A percentile compares a stretch with the other conserved stretches of the same genome.
These are phyloP conservation scores for Drosophila diplacantha DNA, from an alignment of 2,888 invertebrate species.

Conservation along the genomic window DNA sequence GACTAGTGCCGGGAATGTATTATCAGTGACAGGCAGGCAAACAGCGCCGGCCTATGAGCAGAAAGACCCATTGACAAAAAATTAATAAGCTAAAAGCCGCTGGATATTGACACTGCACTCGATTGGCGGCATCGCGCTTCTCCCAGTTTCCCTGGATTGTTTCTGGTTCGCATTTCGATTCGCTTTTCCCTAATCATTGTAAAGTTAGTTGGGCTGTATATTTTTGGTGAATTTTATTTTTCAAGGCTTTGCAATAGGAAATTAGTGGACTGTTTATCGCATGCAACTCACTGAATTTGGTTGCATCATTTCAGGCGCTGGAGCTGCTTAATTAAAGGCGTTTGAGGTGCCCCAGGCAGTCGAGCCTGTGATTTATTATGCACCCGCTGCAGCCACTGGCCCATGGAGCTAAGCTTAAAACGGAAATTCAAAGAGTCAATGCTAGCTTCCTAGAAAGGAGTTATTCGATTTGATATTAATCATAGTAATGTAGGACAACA, in stretches of 20 bases:
- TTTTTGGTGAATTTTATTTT: slow-evolving; percentile 8
- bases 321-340: slow-evolving; percentile 48
- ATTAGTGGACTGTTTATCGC: slow-evolving; percentile 64
- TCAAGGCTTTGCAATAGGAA: slow-evolving; percentile 9
- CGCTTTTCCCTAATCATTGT: slow-evolving; percentile 40
- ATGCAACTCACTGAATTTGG: slow-evolving; percentile 60
- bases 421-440: background rate
- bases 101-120: slow-evolving; percentile 70
- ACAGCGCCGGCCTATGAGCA: slow-evolving; percentile 14
- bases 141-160: slow-evolving; percentile 10
- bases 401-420: slow-evolving; percentile 6
- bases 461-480: background rate
- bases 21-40: slow-evolving; percentile 67
- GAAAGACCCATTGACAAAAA: slow-evolving; percentile 59
- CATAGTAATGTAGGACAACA: background rate
- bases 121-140: slow-evolving; percentile 33
- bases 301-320: slow-evolving; percentile 54
- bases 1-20: slow-evolving; percentile 53
- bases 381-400: slow-evolving; percentile 28
- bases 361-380: slow-evolving; percentile 44
- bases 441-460: background rate
- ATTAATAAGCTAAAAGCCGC: slow-evolving; percentile 72
- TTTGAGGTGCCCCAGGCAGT: slow-evolving; percentile 29
- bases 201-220: slow-evolving; percentile 56
- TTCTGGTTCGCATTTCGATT: slow-evolving; percentile 28